phyloP scores from a whole-genome alignment of 2,113 vertebrate species.

The Phalacrocorax carbo region DNA sequence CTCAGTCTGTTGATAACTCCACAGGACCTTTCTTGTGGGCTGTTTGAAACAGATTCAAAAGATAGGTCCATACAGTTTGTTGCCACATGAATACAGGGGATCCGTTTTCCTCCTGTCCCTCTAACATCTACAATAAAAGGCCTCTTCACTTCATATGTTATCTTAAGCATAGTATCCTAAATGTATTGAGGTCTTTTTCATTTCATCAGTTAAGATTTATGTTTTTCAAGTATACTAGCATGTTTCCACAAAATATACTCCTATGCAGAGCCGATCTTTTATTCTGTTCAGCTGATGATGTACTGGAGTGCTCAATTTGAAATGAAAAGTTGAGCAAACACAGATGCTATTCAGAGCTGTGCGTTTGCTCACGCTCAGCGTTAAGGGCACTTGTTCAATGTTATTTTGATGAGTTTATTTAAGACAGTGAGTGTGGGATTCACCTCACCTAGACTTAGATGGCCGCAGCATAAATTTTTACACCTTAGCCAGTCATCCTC shows the following conservation, averaged over 20 bases:
- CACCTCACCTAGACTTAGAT: background rate
- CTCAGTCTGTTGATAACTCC: background rate
- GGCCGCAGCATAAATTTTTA: background rate
- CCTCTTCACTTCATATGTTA: background rate
- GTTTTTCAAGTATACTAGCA: background rate
- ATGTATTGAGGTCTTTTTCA: background rate
- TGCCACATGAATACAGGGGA: background rate
- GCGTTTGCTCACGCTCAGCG: background rate
- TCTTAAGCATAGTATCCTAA: background rate
- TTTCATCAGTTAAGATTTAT: background rate
- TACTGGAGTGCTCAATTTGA: constrained; percentile 5
- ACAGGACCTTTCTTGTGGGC: background rate
- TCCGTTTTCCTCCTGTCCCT: background rate
- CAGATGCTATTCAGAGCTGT: background rate
- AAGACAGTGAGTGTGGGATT: background rate
- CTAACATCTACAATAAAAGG: background rate
- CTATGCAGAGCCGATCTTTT: background rate
- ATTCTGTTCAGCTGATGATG: background rate
- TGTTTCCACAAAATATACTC: background rate
- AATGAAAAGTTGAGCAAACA: constrained; percentile 44
- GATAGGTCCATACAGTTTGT: background rate
- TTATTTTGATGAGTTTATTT: constrained; percentile 24
- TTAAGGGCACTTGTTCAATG: background rate
- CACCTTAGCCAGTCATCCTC: background rate
- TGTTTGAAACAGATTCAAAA: background rate